Percentiles rank a stretch among this genome's conserved stretches.
Evolutionary conservation across 2,113 vertebrate genomes (phyloP).

Genomic region (Cottus gobio): DNA sequence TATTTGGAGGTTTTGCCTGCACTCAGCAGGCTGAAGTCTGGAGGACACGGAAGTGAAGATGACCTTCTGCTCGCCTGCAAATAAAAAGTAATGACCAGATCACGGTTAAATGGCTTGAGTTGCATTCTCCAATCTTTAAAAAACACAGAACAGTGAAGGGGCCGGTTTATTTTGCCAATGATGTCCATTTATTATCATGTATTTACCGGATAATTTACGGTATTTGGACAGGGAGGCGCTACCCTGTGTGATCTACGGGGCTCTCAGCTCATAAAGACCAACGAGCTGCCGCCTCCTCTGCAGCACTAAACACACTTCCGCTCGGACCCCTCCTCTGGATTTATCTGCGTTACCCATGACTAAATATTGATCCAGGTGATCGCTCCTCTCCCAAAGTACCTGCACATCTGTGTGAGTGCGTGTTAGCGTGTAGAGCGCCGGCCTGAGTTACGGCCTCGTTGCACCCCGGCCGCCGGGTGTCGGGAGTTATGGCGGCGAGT

Average conservation of each 20-base stretch:
- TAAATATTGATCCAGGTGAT: constrained; percentile 77
- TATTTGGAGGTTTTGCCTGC: neutral
- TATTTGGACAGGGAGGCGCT: neutral
- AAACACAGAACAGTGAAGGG: neutral
- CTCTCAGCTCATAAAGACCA: constrained; percentile 25
- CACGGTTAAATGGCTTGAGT: neutral
- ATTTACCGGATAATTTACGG: neutral
- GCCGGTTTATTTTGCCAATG: neutral
- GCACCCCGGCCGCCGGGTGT: constrained; percentile 30
- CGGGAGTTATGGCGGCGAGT: constrained; percentile 55
- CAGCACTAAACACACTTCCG: constrained; percentile 27
- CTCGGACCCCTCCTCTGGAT: constrained; percentile 52
- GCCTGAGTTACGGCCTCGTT: constrained; percentile 66
- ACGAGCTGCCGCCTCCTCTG: constrained; percentile 40
- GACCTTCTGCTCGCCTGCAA: neutral
- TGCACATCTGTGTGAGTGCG: constrained; percentile 31
- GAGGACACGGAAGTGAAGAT: neutral
- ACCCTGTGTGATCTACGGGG: neutral
- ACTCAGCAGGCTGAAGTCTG: neutral
- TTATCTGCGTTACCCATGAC: constrained; percentile 63
- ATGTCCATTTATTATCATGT: neutral
- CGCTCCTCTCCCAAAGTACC: constrained; percentile 70
- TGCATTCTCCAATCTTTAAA: neutral
- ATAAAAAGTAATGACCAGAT: neutral
- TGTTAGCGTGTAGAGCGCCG: constrained; percentile 10